Conservation (phyloP, 92 coral and sea anemone species). For the Epizoanthus fatuus region DNA sequence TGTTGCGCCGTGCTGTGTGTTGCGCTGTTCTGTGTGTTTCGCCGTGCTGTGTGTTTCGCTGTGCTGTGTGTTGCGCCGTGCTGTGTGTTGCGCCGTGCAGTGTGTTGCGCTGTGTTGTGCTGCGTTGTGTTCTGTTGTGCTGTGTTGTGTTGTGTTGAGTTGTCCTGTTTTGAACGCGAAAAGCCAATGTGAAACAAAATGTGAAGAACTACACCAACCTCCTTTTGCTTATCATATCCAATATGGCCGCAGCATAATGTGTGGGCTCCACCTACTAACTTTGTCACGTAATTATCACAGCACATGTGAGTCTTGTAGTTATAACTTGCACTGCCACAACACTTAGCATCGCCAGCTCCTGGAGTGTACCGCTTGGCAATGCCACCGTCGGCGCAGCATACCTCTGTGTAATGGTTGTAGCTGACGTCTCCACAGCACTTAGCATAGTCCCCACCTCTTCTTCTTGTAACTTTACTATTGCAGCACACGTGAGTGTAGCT, state of each 20-base stretch:
- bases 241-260: slow-evolving; percentile 45
- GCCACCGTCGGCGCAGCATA: slow-evolving; percentile 52
- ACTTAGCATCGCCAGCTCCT: slow-evolving; percentile 19
- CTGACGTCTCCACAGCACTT: slow-evolving; percentile 38
- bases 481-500: slow-evolving; percentile 50
- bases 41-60: too few relatives aligned
- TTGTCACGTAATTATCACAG: slow-evolving; percentile 28
- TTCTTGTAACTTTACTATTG: slow-evolving; percentile 13
- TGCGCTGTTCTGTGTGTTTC: too few relatives aligned
- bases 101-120: too few relatives aligned
- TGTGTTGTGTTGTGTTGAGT: background rate
- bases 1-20: too few relatives aligned
- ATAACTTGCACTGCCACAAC: slow-evolving; percentile 52
- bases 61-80: too few relatives aligned
- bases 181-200: background rate
- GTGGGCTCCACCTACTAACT: slow-evolving; percentile 1
- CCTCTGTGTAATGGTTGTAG: slow-evolving; percentile 24
- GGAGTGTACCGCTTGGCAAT: background rate
- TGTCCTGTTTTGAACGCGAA: background rate
- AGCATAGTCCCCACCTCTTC: background rate
- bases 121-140: too few relatives aligned
- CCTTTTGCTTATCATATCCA: slow-evolving; percentile 27
- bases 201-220: slow-evolving; percentile 15
- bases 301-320: slow-evolving; percentile 25
- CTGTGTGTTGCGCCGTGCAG: too few relatives aligned